Base-by-base conservation (phyloP, 2,797 vertebrate genomes). In the Acrocephalus scirpaceus region DNA sequence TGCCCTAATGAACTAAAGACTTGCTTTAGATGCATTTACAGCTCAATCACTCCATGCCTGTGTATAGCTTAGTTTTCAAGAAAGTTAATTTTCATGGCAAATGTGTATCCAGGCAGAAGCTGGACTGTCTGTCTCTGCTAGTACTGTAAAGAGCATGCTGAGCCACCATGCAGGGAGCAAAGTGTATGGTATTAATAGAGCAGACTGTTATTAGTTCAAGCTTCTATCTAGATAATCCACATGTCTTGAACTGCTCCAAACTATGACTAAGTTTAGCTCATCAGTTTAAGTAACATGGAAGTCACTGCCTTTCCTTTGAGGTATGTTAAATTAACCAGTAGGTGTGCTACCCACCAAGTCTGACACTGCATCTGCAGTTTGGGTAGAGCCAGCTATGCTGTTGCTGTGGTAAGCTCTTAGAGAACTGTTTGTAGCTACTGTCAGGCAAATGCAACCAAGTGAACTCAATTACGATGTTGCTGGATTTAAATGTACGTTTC, bases 261-360 rank as follows among this genome's bases (percentile, higher is more conserved):
- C 29, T 40, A 60, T 93, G 62, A 94, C 74, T 93, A 92, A 93
- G 86, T 96, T 95, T 95, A 93, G 67, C 74, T 92, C 56, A 36
- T 66, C 54, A 36, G 58, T 60, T 45, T 88, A 94, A 91, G 56
- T 88, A 93, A 76, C 9, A 0, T 81, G 53, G 61, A 94, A 90
- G 72, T 87, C 58, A 38, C 51, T 88, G 77, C 44, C 27, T 78
- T 67, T 92, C 75, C 69, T 90, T 94, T 93, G 90, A 81, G 50
- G 11, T 77, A 32, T 29, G 30, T 29, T 81, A 73, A 47, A 64
- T 76, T 73, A 90, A 10, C 34, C 36, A 67, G 51, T 81, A 65
- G 82, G 54, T 2, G 6, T 66, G 45, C 50, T 95, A 34, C 50
- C 74, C 57, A 42, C 81, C 56, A 50, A 50, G 67, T 69, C 54